Percentiles rank a stretch among this genome's conserved stretches.
phyloP scores from a whole-genome alignment of 2,888 invertebrate species.

The Diaphora mendica region DNA sequence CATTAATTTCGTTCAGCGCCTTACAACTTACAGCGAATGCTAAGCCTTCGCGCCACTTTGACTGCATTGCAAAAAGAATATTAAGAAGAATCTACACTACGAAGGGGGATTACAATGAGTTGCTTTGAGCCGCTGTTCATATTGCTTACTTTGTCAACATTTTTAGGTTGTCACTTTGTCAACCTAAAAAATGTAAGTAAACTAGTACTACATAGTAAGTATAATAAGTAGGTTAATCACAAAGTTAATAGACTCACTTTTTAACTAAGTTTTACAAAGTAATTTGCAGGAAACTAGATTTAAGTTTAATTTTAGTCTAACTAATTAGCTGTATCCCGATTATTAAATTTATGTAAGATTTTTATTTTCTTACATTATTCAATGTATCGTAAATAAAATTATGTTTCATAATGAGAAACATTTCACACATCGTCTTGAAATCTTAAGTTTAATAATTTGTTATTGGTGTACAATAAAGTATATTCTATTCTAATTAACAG shows the following conservation, averaged over 20 bases:
- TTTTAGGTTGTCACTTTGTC: conserved; percentile 38
- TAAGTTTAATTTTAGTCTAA: background rate
- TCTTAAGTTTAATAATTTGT: too few species aligned
- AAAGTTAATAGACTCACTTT: conserved; percentile 36
- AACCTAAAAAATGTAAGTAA: too few species aligned
- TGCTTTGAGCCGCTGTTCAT: conserved; percentile 49
- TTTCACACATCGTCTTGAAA: too few species aligned
- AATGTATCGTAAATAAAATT: too few species aligned
- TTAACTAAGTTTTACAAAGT: conserved; percentile 26
- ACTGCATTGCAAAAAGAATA: conserved; percentile 67
- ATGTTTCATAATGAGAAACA: too few species aligned
- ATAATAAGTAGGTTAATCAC: conserved; percentile 20
- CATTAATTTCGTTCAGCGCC: conserved; percentile 77
- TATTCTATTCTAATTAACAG: too few species aligned
- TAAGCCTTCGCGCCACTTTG: conserved; percentile 64
- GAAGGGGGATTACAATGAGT: conserved; percentile 63
- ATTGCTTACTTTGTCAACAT: conserved; percentile 51
- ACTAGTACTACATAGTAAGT: too few species aligned
- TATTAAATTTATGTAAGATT: too few species aligned
- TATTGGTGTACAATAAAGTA: too few species aligned
- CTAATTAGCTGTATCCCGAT: background rate
- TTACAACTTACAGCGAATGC: conserved; percentile 68
- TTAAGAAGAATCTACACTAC: conserved; percentile 56
- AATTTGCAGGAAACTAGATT: background rate
- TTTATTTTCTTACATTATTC: too few species aligned